Evolutionary conservation across 2,888 invertebrate species (phyloP).

Genomic region (Ctenicera cuprea): DNA sequence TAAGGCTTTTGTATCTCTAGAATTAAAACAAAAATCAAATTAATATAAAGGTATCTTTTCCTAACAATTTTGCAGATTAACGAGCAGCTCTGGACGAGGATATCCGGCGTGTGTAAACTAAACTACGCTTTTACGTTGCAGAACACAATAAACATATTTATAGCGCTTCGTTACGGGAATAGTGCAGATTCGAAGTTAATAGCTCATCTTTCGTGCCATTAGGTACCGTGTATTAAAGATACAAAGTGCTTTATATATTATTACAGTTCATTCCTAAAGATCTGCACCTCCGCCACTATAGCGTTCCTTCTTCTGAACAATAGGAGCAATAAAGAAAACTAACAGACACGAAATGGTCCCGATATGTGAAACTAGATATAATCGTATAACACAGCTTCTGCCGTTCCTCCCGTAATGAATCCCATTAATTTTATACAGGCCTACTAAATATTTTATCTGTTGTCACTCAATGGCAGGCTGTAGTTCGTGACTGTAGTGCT

Average conservation of each 20-base stretch:
- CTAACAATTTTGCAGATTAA: too few relatives aligned
- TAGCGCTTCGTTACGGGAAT: constrained; percentile 55
- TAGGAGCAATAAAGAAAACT: constrained; percentile 31
- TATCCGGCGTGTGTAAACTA: constrained; percentile 23
- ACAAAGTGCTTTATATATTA: constrained; percentile 47
- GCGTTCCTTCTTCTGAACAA: constrained; percentile 22
- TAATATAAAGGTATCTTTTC: too few relatives aligned
- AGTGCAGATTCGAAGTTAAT: constrained; percentile 61
- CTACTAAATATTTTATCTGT: constrained; percentile 50
- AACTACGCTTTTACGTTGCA: constrained; percentile 45
- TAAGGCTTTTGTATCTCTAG: too few relatives aligned
- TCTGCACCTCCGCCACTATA: not conserved
- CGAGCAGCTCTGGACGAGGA: constrained; percentile 16
- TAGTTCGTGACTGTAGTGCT: constrained; percentile 27
- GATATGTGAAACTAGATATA: constrained; percentile 30
- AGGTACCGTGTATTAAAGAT: constrained; percentile 56
- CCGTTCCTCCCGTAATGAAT: constrained; percentile 45
- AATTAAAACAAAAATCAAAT: too few relatives aligned
- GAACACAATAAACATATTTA: constrained; percentile 58
- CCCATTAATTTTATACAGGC: constrained; percentile 52
- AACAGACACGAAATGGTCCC: constrained; percentile 9
- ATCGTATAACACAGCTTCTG: constrained; percentile 34
- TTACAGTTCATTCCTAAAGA: constrained; percentile 20
- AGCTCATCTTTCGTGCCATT: constrained; percentile 61
- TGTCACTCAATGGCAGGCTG: constrained; percentile 47